Conservation (phyloP, 1,140 invertebrate species). For the Rhagoletis zephyria region DNA sequence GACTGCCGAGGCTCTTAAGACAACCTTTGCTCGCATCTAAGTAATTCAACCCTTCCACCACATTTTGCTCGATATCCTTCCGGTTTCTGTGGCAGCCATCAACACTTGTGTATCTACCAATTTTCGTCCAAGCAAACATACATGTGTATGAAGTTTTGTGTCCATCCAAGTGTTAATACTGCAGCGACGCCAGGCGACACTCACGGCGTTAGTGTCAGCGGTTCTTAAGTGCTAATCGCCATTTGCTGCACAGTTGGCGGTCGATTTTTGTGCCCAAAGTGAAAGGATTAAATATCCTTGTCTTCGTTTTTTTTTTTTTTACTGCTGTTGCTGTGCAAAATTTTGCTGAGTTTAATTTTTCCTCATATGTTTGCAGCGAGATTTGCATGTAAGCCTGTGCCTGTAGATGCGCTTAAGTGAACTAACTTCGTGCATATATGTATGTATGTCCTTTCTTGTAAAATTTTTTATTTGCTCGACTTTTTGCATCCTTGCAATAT, state of each 20-base stretch:
- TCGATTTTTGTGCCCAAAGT: constrained; percentile 1
- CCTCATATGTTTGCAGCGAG: background rate
- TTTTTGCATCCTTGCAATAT: background rate
- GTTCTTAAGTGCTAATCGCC: constrained; percentile 45
- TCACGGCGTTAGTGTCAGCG: background rate
- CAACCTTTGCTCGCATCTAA: background rate
- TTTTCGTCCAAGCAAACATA: background rate
- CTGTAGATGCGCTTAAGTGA: background rate
- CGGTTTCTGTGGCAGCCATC: constrained; percentile 35
- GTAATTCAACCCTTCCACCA: constrained; percentile 44
- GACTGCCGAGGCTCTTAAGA: background rate
- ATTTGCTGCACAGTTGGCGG: constrained; percentile 40
- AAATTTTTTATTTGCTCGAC: background rate
- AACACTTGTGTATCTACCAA: constrained; percentile 25
- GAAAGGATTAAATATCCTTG: constrained; percentile 42
- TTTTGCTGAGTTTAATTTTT: background rate
- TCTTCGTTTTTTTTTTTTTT: background rate
- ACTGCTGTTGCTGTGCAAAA: background rate
- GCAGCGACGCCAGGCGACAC: background rate
- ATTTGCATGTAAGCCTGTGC: background rate
- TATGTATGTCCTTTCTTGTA: background rate
- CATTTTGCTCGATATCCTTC: constrained; percentile 49
- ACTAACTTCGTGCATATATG: background rate
- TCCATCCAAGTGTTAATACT: background rate
- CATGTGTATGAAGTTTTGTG: background rate